Base-by-base conservation (phyloP, 2,888 invertebrate species). In the Frankliniella fusca region DNA sequence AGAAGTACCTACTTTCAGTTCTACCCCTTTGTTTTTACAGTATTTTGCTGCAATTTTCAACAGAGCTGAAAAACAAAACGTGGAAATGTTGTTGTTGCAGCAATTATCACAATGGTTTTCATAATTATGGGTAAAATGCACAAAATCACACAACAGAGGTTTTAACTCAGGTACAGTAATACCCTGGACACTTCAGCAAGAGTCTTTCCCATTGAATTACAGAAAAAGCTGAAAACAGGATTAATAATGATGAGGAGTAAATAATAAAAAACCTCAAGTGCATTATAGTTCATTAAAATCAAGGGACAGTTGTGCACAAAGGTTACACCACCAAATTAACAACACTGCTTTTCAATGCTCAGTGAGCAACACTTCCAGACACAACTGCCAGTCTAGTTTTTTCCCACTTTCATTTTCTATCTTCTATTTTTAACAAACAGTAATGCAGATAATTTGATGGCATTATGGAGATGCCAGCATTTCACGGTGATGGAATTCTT, bases 301-400 rank as follows among this genome's bases (percentile, higher is more conserved):
- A 70, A 23, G 70, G 70, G 70, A 70, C 23, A 70, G 23, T 70
- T 70, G 70, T 70, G 70, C 70, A 70, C 70, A 70, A 70, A 23
- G n/a, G 23, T 70, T n/a, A 23, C 9, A 23, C 70, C 70, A 70
- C 70, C 23, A 70, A 70, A 70, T 11, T 70, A 23, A 70, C 11
- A 23, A 23, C 70, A 70, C 3, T 70, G 11, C 70, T 70, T 11
- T 23, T 23, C 23, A 11, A 11, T 11, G 0, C 0, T 70, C 23
- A 15, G 9, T 2, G 54, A 3, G 10, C 54, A 5, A 18, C n/a
- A 7, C 61, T 20, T 61, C 0, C 18, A 15, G 15, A 15, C 18
- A 61, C n/a, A 61, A 20, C 20, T 61, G 23, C 9, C 11, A 23
- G 23, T 23, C 7, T 23, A 70, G 70, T 70, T 23, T 70, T 70